Evolutionary conservation across 2,797 vertebrate genomes (phyloP), one percentile per base, ranked within the genome.

Genomic region (Myotis pilosus): DNA sequence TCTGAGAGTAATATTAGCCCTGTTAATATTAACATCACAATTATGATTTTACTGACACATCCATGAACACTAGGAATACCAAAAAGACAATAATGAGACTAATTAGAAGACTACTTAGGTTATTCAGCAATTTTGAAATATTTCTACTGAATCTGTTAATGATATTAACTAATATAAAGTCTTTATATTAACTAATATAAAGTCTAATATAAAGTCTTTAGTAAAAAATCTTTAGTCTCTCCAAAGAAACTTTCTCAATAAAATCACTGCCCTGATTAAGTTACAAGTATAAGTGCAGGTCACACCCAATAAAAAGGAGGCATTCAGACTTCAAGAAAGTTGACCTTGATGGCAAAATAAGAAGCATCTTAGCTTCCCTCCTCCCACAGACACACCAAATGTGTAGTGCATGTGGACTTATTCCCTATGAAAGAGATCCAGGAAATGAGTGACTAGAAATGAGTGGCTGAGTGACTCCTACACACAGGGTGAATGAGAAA

Each of bases 71-170:
- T 16, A 44, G 10, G 10, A 64, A 92, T 55, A 83, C 3, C 60
- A 91, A 5, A 84, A 57, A 33, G 83, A 97, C 74, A 85, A 6
- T 76, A 86, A 88, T 2, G 72, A 13, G 17, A 76, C 16, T 94
- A 85, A 41, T 16, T 85, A 95, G 44, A 55, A 94, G 3, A 82
- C 69, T 78, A 95, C 15, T 4, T 93, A 87, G n/a, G 53, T 72
- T 93, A 88, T 91, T 83, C 51, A 91, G 51, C 20, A 89, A 30
- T 2, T 75, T 85, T 97, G 75, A 36, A 96, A 97, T 95, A 3
- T 68, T 97, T 94, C 75, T 91, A 95, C 10, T 5, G 2, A 92
- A 85, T 84, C 79, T 36, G 25, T 84, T 82, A 87, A 89, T 82
- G n/a, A 91, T 66, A 53, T 76, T 96, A 95, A 84, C 10, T 92